Base-by-base conservation (phyloP, 2,113 vertebrate genomes). In the Pristiophorus japonicus region DNA sequence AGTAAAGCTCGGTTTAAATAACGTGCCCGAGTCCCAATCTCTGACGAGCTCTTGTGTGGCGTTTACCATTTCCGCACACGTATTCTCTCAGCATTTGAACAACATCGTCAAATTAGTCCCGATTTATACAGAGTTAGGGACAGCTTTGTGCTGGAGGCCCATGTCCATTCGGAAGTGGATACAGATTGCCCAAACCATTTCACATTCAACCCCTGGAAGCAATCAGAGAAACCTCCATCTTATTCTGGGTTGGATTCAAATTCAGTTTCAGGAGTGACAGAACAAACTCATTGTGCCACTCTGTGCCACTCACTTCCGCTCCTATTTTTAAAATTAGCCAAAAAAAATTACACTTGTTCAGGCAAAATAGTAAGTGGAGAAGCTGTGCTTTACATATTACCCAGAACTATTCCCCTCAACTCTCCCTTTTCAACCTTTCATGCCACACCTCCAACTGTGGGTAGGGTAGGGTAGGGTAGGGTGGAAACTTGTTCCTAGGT, bases 121-220 rank as follows among this genome's bases (percentile, higher is more conserved):
- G 30, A 90, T n/a, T 90, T 59, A 90, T 62, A 45, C 16, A 16
- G 27, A 90, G 78, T 22, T 38, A 62, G 59, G 59, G 18, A 65
- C 20, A 92, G 75, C 38, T n/a, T n/a, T n/a, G n/a, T n/a, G n/a
- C n/a, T n/a, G n/a, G n/a, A n/a, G n/a, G n/a, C n/a, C n/a, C n/a
- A n/a, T n/a, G n/a, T n/a, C n/a, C 78, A 81, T 65, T 59, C 20
- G 34, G 38, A 92, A 63, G 88, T 92, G 34, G 27, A 92, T 62
- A 92, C 59, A 20, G n/a, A 90, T 47, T 88, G 45, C 55, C 51
- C 87, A 90, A 90, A 81, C 78, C 78, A 63, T 38, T 63, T 92
- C 20, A 92, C 14, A 63, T n/a, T 38, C 88, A 92, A 65, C 18
- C 88, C 4, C 65, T 30, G 34, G 78, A 92, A 34, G 51, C 27